phyloP scores from a whole-genome alignment of 2,113 vertebrate species.

The Odocoileus virginianus region DNA sequence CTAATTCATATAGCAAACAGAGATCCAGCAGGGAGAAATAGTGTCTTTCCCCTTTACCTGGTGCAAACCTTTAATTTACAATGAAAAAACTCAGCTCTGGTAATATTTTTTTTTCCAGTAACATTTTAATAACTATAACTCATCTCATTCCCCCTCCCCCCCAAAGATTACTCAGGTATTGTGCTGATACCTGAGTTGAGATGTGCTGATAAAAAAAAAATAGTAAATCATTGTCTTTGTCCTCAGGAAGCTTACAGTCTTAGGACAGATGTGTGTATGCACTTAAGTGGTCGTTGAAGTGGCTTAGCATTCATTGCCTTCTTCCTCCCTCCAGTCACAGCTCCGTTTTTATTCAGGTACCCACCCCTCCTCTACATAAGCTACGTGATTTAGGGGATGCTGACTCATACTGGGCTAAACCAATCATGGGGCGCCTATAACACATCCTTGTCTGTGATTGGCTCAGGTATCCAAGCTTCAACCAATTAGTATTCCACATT shows the following conservation, averaged over 20 bases:
- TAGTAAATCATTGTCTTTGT: neutral
- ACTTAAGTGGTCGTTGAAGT: neutral
- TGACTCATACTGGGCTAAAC: neutral
- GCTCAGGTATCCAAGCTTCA: neutral
- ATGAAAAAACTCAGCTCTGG: neutral
- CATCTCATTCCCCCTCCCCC: too few species aligned
- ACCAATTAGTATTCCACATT: neutral
- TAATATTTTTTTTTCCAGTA: neutral
- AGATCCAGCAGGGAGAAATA: conserved; percentile 57
- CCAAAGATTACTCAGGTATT: neutral
- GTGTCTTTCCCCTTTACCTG: conserved; percentile 55
- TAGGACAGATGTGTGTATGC: too few species aligned
- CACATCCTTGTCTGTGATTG: neutral
- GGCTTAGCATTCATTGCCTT: neutral
- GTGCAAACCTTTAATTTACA: neutral
- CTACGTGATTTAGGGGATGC: neutral
- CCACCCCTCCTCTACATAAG: neutral
- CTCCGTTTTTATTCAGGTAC: neutral
- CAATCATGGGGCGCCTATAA: neutral
- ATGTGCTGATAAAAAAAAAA: neutral
- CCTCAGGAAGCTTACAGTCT: neutral
- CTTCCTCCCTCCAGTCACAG: neutral
- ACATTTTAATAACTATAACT: neutral
- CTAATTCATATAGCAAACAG: conserved; percentile 76
- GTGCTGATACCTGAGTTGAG: neutral